phyloP scores from a whole-genome alignment of 2,888 invertebrate genomes.

The Charanyca ferruginea region DNA sequence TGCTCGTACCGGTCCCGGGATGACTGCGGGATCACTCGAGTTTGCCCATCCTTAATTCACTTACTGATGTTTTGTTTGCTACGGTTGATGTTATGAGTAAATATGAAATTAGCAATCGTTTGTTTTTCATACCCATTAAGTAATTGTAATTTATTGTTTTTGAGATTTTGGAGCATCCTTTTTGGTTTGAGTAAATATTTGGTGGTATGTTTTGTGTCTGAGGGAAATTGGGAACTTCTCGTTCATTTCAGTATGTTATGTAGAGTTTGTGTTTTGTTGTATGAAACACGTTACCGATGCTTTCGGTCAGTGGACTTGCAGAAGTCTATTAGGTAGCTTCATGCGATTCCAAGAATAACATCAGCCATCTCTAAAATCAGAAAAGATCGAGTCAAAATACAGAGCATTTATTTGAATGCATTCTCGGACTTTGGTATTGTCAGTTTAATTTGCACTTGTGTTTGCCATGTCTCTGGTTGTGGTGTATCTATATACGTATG shows the following conservation, averaged over 20 bases:
- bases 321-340: too few species aligned
- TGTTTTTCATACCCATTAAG: constrained; percentile 34
- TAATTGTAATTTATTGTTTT: constrained; percentile 39
- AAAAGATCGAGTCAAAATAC: too few species aligned
- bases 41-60: constrained; percentile 45
- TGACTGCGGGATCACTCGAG: constrained; percentile 32
- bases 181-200: constrained; percentile 36
- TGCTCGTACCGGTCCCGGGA: constrained; percentile 38
- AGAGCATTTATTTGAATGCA: too few species aligned
- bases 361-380: too few species aligned
- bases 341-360: too few species aligned
- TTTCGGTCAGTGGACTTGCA: too few species aligned
- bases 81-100: constrained; percentile 37
- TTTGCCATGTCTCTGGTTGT: too few species aligned
- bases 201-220: neutral
- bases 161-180: constrained; percentile 4
- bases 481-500: too few species aligned
- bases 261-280: neutral
- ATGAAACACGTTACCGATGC: too few species aligned
- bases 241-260: neutral
- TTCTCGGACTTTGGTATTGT: too few species aligned
- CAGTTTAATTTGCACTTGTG: too few species aligned
- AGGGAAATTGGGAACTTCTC: constrained; percentile 6
- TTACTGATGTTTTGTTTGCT: constrained; percentile 43
- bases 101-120: constrained; percentile 43